Percentiles rank a stretch among this genome's conserved stretches.
Conservation (phyloP, 2,797 vertebrate species). For the Pangasius krempfi region DNA sequence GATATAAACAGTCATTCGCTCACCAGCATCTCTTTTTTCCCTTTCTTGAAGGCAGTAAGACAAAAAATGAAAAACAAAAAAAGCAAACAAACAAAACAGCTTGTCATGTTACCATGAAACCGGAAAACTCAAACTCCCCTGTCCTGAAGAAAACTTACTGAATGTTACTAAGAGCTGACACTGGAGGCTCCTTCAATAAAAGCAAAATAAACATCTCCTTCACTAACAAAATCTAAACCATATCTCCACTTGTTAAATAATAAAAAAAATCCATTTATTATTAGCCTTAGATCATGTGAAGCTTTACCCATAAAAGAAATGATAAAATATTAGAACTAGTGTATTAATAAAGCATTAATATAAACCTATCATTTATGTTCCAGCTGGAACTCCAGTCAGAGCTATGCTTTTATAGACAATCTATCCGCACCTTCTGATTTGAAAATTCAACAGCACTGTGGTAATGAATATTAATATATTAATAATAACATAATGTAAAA, state of each 20-base stretch:
- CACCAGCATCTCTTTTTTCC: neutral
- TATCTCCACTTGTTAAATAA: no score
- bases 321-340: neutral
- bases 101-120: neutral
- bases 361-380: neutral
- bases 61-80: neutral
- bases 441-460: neutral
- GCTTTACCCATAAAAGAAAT: neutral
- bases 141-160: no score
- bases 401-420: neutral
- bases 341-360: neutral
- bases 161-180: no score
- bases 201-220: no score
- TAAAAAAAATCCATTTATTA: no score
- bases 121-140: no score
- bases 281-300: no score
- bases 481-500: constrained; percentile 3
- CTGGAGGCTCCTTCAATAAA: no score
- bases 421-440: neutral
- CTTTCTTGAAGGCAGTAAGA: neutral
- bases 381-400: neutral
- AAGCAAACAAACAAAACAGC: neutral
- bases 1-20: neutral
- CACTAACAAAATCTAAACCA: no score
- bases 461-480: neutral